phyloP scores from a whole-genome alignment of 2,888 invertebrate genomes.

The Drosophila tanythrix region DNA sequence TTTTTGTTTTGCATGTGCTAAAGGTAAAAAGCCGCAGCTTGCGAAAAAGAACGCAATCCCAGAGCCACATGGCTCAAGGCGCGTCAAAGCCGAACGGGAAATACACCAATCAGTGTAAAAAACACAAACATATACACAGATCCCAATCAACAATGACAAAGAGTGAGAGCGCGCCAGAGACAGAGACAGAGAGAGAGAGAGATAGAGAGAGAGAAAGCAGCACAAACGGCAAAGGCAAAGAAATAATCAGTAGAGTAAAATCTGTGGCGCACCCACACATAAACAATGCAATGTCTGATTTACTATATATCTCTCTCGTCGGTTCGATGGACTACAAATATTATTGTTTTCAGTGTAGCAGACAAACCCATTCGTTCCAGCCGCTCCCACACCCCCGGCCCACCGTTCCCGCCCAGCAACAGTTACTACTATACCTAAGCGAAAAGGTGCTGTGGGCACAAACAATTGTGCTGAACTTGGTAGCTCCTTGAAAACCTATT shows the following conservation, averaged over 20 bases:
- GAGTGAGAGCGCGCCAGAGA: not conserved
- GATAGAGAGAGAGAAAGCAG: not conserved
- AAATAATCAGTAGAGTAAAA: slow-evolving; percentile 77
- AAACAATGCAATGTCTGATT: slow-evolving; percentile 69
- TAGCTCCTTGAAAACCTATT: slow-evolving; percentile 81
- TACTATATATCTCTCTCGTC: slow-evolving; percentile 46
- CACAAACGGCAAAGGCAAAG: slow-evolving; percentile 59
- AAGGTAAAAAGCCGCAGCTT: slow-evolving; percentile 67
- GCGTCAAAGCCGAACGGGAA: slow-evolving; percentile 75
- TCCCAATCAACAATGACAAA: slow-evolving; percentile 24
- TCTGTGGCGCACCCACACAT: slow-evolving; percentile 70
- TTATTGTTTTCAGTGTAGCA: slow-evolving; percentile 65
- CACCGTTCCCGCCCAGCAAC: not conserved
- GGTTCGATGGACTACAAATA: slow-evolving; percentile 60
- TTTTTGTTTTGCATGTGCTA: slow-evolving; percentile 74
- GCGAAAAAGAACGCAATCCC: slow-evolving; percentile 43
- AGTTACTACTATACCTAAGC: slow-evolving; percentile 33
- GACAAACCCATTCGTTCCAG: not conserved
- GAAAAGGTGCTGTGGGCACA: slow-evolving; percentile 31
- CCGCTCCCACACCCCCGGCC: not conserved
- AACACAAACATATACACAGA: slow-evolving; percentile 42
- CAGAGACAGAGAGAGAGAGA: not conserved
- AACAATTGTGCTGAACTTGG: slow-evolving; percentile 65
- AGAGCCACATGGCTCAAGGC: slow-evolving; percentile 75
- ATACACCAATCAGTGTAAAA: slow-evolving; percentile 80